phyloP scores from a whole-genome alignment of 2,888 invertebrate genomes.

The Agrochola lota region DNA sequence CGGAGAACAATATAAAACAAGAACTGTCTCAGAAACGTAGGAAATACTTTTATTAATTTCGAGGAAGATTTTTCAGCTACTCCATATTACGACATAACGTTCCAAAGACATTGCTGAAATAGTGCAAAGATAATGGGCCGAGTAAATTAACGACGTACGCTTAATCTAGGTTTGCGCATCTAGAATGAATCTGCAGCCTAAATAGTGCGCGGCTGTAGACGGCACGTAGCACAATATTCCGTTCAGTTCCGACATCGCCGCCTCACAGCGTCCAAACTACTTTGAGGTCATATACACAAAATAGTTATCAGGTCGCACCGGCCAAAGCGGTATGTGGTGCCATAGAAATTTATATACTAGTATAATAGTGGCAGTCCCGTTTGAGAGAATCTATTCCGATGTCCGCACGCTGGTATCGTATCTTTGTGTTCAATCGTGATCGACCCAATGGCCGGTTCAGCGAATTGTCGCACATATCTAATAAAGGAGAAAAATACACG shows the following conservation, averaged over 20 bases:
- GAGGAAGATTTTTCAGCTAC: conserved; percentile 28
- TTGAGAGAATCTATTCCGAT: conserved; percentile 57
- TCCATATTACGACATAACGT: conserved; percentile 38
- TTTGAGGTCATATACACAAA: conserved; percentile 63
- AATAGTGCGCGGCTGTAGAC: conserved; percentile 55
- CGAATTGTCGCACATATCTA: conserved; percentile 37
- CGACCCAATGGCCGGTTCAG: conserved; percentile 39
- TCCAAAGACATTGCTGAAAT: conserved; percentile 60
- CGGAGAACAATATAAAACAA: conserved; percentile 43
- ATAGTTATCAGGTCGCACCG: conserved; percentile 66
- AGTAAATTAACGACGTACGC: conserved; percentile 70
- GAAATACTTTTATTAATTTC: conserved; percentile 44
- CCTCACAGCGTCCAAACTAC: conserved; percentile 55
- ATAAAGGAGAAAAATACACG: conserved; percentile 27
- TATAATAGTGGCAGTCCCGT: conserved; percentile 49
- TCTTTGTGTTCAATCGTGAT: conserved; percentile 59
- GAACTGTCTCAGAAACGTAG: conserved; percentile 30
- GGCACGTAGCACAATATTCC: conserved; percentile 65
- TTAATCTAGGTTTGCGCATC: conserved; percentile 59
- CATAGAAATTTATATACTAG: conserved; percentile 66
- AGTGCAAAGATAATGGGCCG: conserved; percentile 67
- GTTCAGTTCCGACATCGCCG: conserved; percentile 48
- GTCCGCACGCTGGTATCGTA: conserved; percentile 40
- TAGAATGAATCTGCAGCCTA: conserved; percentile 58
- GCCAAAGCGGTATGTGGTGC: conserved; percentile 55